Evolutionary conservation across 1,140 invertebrate species (phyloP), one percentile per base, ranked within the genome.

Genomic region (Cheumatopsyche charites): DNA sequence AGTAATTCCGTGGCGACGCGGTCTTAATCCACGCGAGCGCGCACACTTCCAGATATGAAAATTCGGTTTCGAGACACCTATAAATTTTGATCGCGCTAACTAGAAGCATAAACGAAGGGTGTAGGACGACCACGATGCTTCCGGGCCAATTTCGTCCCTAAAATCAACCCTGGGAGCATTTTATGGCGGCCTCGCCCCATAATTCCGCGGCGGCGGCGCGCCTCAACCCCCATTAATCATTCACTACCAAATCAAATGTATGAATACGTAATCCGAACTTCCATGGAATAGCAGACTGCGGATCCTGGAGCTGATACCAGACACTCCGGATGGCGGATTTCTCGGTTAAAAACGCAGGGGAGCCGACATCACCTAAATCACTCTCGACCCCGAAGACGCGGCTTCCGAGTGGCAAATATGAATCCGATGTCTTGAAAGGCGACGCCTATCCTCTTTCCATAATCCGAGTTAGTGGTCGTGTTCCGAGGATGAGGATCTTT

Each of bases 231-330:
- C 63, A 66, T 66, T 66, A 66, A 66, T 66, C 63, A 66, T 47
- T 47, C 43, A 47, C 63, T 23, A 23, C 42, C 63, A 66, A 45
- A 66, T 66, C 63, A 66, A 66, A 66, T 47, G 63, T 47, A 47
- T 26, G 63, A 66, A 66, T 66, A 66, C 43, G 43, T 66, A 66
- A 66, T 66, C 15, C 43, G 55, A 19, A 25, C 15, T 7, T 6
- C 43, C 2, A 47, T 6, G 11, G 15, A n/a, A 13, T 2, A 12
- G 43, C n/a, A n/a, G 15, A 47, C 43, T 3, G 13, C 43, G 2
- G 43, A 2, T 47, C 15, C 15, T 47, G 7, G 17, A 4, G 29
- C 3, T 36, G 29, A 36, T 4, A 36, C 29, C 29, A 9, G 29
- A 36, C 3, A 36, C 29, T 23, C 11, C 7, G 21, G 23, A n/a